Evolutionary conservation across 2,113 vertebrate genomes (phyloP).

Genomic region (Manacus vitellinus): DNA sequence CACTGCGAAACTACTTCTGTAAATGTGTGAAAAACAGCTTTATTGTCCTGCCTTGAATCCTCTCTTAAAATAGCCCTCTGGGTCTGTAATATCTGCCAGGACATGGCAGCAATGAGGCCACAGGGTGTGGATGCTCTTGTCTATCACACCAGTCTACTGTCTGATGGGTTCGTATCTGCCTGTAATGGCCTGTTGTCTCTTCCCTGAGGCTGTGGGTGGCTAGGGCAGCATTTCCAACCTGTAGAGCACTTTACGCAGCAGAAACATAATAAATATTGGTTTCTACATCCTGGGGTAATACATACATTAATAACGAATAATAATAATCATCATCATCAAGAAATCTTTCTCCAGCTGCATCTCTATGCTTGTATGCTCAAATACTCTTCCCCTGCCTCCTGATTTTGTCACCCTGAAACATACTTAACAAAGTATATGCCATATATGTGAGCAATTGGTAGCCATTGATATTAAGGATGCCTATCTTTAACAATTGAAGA

Average conservation of each 20-base stretch:
- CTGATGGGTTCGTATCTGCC: not conserved
- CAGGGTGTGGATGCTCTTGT: not conserved
- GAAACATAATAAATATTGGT: not conserved
- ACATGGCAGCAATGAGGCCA: fast-evolving
- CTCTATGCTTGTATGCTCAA: not conserved
- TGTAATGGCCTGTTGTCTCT: not conserved
- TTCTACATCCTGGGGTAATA: not conserved
- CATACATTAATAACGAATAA: not conserved
- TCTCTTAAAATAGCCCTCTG: not conserved
- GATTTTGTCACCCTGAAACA: not conserved
- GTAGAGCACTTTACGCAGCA: not conserved
- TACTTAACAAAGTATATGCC: not conserved
- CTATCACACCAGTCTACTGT: fast-evolving
- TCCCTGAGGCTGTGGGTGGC: not conserved
- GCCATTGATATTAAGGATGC: not conserved
- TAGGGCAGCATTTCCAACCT: not conserved
- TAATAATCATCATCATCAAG: not conserved
- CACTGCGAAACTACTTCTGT: not conserved
- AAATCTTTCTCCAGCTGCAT: not conserved
- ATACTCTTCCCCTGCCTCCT: not conserved
- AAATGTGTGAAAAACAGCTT: not conserved
- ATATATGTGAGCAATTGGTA: not conserved
- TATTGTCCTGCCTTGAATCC: not conserved
- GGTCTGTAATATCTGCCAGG: not conserved
- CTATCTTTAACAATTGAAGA: constrained; percentile 18